Evolutionary conservation across 2,797 vertebrate species (phyloP).

Genomic region (Lacerta bilineata): DNA sequence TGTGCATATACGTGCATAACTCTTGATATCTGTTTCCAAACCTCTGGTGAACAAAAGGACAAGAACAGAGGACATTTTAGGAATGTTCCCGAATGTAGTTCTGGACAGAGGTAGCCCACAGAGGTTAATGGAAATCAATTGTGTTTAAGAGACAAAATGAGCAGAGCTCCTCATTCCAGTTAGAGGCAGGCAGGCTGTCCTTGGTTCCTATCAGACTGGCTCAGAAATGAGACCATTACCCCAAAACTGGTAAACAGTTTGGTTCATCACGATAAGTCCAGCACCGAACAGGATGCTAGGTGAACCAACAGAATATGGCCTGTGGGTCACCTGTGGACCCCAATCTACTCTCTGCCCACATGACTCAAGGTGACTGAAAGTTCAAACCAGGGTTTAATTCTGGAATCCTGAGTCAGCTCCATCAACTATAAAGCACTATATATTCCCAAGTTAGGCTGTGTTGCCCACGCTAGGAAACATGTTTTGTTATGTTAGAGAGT

Average conservation of each 20-base stretch:
- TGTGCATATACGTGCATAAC: not conserved
- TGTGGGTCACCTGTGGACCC: not conserved
- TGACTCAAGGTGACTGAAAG: fast-evolving
- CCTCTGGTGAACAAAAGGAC: not conserved
- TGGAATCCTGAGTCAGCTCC: not conserved
- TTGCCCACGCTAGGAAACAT: not conserved
- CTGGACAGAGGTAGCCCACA: not conserved
- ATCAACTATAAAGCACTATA: not conserved
- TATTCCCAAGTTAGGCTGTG: not conserved
- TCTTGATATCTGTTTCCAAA: not conserved
- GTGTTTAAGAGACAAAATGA: not conserved
- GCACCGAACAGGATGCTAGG: not conserved
- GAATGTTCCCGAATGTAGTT: not conserved
- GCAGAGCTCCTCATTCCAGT: not conserved
- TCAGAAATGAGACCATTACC: not conserved
- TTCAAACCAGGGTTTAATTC: conserved; percentile 18
- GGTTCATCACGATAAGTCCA: not conserved
- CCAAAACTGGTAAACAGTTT: not conserved
- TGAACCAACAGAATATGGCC: not conserved
- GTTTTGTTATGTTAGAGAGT: not conserved
- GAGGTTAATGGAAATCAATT: not conserved
- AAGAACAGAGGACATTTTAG: not conserved
- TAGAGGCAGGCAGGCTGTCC: not conserved
- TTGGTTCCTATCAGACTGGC: not conserved
- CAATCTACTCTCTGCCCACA: not conserved